These are phyloP conservation scores for Galerucella pusilla DNA, from an alignment of 2,888 invertebrate species.

Conservation along the genomic window DNA sequence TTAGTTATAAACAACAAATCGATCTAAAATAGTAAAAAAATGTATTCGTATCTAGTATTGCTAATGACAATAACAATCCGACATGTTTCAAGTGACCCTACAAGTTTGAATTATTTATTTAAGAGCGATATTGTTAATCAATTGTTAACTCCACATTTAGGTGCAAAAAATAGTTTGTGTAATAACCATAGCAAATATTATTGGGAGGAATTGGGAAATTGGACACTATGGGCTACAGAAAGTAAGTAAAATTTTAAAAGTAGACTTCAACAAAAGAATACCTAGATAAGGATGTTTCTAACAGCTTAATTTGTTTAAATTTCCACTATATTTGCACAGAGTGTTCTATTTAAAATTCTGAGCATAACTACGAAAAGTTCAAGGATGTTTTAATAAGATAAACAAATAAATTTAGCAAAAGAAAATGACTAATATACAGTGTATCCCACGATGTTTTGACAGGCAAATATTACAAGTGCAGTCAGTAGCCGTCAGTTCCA, in stretches of 20 bases:
- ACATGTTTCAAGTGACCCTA: constrained; percentile 2
- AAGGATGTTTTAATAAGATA: too few species aligned
- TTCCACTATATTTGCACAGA: too few species aligned
- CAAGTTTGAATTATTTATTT: constrained; percentile 2
- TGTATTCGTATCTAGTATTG: constrained; percentile 4
- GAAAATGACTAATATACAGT: too few species aligned
- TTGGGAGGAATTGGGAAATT: constrained; percentile 49
- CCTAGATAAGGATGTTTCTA: too few species aligned
- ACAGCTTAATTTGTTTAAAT: too few species aligned
- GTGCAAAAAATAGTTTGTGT: constrained; percentile 49
- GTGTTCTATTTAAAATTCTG: too few species aligned
- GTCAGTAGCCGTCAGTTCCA: too few species aligned
- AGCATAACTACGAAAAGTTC: too few species aligned
- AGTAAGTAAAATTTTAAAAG: constrained; percentile 47
- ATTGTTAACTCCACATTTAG: constrained; percentile 47
- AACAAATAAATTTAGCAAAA: too few species aligned
- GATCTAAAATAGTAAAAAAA: neutral
- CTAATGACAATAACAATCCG: constrained; percentile 1
- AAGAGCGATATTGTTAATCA: constrained; percentile 14
- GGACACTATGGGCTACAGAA: constrained; percentile 56
- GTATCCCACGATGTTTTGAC: too few species aligned
- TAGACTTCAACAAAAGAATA: too few species aligned
- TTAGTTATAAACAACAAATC: neutral
- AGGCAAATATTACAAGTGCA: too few species aligned
- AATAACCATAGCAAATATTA: constrained; percentile 53